These are phyloP conservation scores for Fragum whitleyi DNA, from an alignment of 2,888 invertebrate genomes.

Conservation along the genomic window DNA sequence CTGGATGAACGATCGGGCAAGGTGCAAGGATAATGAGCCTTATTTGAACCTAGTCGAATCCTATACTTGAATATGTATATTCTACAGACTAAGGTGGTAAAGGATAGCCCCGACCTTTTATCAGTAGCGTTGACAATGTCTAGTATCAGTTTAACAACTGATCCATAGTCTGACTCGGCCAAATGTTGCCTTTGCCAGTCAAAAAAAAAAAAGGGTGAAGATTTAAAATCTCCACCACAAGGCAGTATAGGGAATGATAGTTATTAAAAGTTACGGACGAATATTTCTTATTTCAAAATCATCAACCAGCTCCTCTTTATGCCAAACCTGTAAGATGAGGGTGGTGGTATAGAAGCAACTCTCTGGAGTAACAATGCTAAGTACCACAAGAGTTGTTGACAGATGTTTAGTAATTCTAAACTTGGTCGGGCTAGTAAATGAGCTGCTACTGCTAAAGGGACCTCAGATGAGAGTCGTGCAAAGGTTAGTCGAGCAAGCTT, in stretches of 20 bases:
- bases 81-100: too few relatives aligned
- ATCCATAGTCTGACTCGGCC: slow-evolving; percentile 16
- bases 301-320: slow-evolving; percentile 47
- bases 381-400: slow-evolving; percentile 57
- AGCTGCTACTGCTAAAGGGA: background rate
- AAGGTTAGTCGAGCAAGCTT: slow-evolving; percentile 11
- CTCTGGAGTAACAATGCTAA: slow-evolving; percentile 54
- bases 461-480: slow-evolving; percentile 2
- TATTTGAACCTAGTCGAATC: too few relatives aligned
- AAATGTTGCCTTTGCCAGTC: slow-evolving; percentile 32
- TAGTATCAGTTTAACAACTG: background rate
- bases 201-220: slow-evolving; percentile 19
- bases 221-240: slow-evolving; percentile 22
- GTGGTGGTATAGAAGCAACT: slow-evolving; percentile 60
- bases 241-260: slow-evolving; percentile 28
- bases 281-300: slow-evolving; percentile 42
- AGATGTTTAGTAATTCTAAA: slow-evolving; percentile 58
- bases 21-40: too few relatives aligned
- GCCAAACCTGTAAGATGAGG: slow-evolving; percentile 54
- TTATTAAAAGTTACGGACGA: slow-evolving; percentile 36
- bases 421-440: slow-evolving; percentile 44
- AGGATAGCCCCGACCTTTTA: too few relatives aligned
- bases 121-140: too few relatives aligned
- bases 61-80: too few relatives aligned
- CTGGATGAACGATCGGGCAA: too few relatives aligned